Evolutionary conservation across 2,888 invertebrate species (phyloP).

Genomic region (Deilephila elpenor): DNA sequence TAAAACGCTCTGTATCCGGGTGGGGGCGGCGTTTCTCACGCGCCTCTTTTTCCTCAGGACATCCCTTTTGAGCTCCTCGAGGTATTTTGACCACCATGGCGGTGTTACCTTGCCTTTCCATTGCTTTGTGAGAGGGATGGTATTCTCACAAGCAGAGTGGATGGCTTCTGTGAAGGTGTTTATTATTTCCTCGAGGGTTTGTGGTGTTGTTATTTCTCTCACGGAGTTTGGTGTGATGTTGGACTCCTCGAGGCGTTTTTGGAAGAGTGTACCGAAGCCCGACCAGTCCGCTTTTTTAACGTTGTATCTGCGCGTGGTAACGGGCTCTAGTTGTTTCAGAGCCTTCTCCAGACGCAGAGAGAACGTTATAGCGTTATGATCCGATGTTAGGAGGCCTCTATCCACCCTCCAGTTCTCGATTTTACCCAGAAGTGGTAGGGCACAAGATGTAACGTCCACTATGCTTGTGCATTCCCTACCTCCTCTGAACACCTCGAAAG

Average conservation of each 20-base stretch:
- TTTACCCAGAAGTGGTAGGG: conserved; percentile 13
- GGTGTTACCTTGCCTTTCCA: not conserved
- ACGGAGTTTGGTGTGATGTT: too few species aligned
- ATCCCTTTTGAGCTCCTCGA: not conserved
- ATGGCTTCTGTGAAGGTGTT: not conserved
- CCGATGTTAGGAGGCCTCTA: not conserved
- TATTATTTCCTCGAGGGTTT: not conserved
- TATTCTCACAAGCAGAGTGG: not conserved
- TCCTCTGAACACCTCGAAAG: conserved; percentile 29
- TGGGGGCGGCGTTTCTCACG: not conserved
- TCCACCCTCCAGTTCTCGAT: conserved; percentile 25
- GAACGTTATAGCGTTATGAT: too few species aligned
- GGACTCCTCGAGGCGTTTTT: not conserved
- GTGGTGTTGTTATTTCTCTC: too few species aligned
- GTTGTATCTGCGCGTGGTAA: conserved; percentile 25
- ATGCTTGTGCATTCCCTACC: conserved; percentile 28
- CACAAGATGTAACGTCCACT: conserved; percentile 23
- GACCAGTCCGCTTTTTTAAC: not conserved
- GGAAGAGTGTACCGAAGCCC: not conserved
- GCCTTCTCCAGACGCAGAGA: conserved; percentile 12
- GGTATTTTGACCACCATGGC: conserved; percentile 7
- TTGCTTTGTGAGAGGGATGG: not conserved
- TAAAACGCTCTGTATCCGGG: not conserved
- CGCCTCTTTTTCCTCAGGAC: not conserved
- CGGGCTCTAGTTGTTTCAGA: conserved; percentile 9